Evolutionary conservation across 2,113 vertebrate genomes (phyloP), one percentile per base, ranked within the genome.

Genomic region (Paracanthobrama guichenoti): DNA sequence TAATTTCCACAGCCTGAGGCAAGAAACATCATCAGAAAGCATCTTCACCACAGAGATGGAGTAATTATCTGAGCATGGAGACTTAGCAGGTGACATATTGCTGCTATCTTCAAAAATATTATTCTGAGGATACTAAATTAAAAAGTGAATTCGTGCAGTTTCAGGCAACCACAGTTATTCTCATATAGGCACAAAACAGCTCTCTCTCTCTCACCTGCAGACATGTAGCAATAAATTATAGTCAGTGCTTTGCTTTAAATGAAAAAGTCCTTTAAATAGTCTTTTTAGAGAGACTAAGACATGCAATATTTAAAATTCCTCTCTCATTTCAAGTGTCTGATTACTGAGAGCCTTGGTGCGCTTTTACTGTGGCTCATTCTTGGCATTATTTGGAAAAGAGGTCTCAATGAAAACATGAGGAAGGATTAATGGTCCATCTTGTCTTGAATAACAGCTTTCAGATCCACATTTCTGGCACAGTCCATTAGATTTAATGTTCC

Each of bases 1-100:
- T 67, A n/a, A 74, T 86, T 16, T 66, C 20, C 12, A 6, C 59
- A 69, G 66, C 71, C 84, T 4, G 31, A 82, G 73, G 46, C 35
- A 20, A 55, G 55, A 84, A 85, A 59, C 62, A 71, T 84, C 14
- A 60, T 12, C 50, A 76, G 11, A 7, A 53, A 62, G 64, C 83
- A 82, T 59, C 62, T 57, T 64, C 74, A 16, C 35, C 66, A 60
- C 20, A 76, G 39, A 81, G 53, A 53, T 50, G 16, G 44, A 78
- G 74, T 72, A n/a, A 85, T 87, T 87, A 85, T 73, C 44, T 82
- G 71, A 73, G 73, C 53, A 28, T 46, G 22, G 20, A 76, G 10
- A 31, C 39, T 6, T 28, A 31, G 20, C 64, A 86, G 60, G 60
- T 77, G 48, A 31, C 31, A 62, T 67, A 22, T 71, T 35, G 74